These are phyloP conservation scores for Sturmia bella DNA, from an alignment of 2,888 invertebrate species.

Conservation along the genomic window DNA sequence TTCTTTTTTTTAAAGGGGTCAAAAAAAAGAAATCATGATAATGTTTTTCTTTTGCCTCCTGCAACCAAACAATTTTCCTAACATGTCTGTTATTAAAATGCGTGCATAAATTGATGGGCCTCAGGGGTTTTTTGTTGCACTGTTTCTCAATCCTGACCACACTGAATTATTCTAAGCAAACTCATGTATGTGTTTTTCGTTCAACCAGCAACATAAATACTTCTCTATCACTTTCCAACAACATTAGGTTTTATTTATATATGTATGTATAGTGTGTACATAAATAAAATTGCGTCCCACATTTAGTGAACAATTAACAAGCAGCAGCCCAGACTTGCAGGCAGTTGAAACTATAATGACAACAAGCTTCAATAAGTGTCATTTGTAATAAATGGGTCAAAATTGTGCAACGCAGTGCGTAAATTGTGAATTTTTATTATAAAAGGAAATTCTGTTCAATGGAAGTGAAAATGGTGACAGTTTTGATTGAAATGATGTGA, in stretches of 20 bases:
- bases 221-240: slow-evolving; percentile 36
- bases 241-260: slow-evolving; percentile 13
- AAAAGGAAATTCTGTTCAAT: slow-evolving; percentile 56
- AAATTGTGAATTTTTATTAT: slow-evolving; percentile 49
- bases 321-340: slow-evolving; percentile 6
- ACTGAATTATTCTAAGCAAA: neutral
- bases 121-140: slow-evolving; percentile 14
- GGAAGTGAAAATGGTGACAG: slow-evolving; percentile 20
- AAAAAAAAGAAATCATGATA: no score
- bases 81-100: slow-evolving; percentile 19
- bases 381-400: slow-evolving; percentile 48
- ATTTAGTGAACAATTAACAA: neutral
- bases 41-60: neutral
- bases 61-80: slow-evolving; percentile 2
- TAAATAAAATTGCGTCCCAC: slow-evolving; percentile 30
- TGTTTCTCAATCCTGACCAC: neutral
- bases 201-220: neutral
- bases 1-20: neutral
- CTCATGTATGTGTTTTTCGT: no score
- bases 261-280: neutral
- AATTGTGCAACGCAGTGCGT: slow-evolving; percentile 34
- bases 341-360: neutral
- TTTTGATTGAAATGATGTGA: slow-evolving; percentile 3
- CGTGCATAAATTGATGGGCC: slow-evolving; percentile 37
- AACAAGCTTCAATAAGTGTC: slow-evolving; percentile 57